Base-by-base conservation (phyloP, 2,113 vertebrate genomes). In the Corythornis madagascariensis region DNA sequence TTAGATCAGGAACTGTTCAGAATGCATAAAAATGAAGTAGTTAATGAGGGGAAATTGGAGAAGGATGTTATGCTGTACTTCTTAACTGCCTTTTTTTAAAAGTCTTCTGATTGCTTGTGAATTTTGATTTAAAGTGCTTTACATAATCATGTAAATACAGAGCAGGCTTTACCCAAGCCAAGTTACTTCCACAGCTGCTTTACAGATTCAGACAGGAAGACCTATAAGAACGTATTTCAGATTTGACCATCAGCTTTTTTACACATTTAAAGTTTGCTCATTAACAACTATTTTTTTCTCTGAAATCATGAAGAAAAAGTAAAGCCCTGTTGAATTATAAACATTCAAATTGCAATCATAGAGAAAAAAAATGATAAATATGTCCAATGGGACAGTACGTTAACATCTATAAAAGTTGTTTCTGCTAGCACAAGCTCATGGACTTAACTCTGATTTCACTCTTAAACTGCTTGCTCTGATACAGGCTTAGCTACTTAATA, bases 101-200 rank as follows among this genome's bases (percentile, higher is more conserved):
- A 85, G 84, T 83, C 89, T 92, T 96, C 94, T 96, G 96, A 96
- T 96, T 96, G 82, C 92, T 95, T 94, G 86, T 86, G 94, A 92
- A 90, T 96, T 96, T 93, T 94, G 78, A 95, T 95, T 96, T 95
- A 94, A 95, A 95, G 88, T 87, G 72, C 90, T 91, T 96, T 95
- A 96, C 3, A 4, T 89, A 96, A 96, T 95, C 89, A 93, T 84
- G 81, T 92, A 95, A 94, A 95, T 96, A 89, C 89, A 90, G 90
- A 66, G 47, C 74, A 90, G 63, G 60, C 84, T 70, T 90, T 66
- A 76, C 74, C 19, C 63, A 59, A 89, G 83, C 50, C 89, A 94
- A 92, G 86, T 90, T 89, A 89, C 74, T 86, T 93, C 21, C 89
- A 79, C 92, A 93, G 86, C 77, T 95, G 92, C 56, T 84, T 76